Evolutionary conservation across 2,113 vertebrate genomes (phyloP), one percentile per base, ranked within the genome.

Genomic region (Psammodynastes pulverulentus): DNA sequence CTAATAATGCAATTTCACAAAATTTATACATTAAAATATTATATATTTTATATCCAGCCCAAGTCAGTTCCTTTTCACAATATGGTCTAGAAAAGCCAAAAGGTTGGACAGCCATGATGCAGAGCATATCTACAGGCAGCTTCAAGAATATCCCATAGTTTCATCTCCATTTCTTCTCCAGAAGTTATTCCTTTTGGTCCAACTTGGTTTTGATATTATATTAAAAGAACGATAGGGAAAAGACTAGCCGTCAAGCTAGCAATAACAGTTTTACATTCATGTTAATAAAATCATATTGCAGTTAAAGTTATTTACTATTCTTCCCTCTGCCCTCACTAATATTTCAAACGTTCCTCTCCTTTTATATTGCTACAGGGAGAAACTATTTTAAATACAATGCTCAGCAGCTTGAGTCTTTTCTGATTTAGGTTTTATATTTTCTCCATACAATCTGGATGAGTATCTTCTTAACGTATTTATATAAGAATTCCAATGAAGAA

Each of bases 201-300:
- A 58, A 48, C 62, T 87, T 6, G 24, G 39, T n/a, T 58, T 17
- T 52, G 21, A 62, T 17, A 6, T 0, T 87, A 13, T 49, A 10
- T 89, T 0, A 0, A 95, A 84, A 86, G 67, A 90, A 72, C 3
- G 3, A 79, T 84, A 5, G 15, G 24, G 92, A 89, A 1, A 89
- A 1, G 43, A 12, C 0, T 34, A 94, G 19, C 5, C 87, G 91
- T 43, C 45, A 86, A 92, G 56, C 9, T 7, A 93, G 86, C 88
- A 89, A 90, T 29, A 26, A 1, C 15, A n/a, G 72, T 88, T 84
- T 9, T 88, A 2, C 0, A 91, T n/a, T 48, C 56, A 85, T 34
- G 34, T 93, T 91, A 93, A 58, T 43, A 91, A 93, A 94, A 94
- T 53, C 93, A 94, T 87, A 86, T 48, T 2, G 45, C 87, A 88